Conservation (phyloP, 2,113 vertebrate species). For the Zosterops borbonicus region DNA sequence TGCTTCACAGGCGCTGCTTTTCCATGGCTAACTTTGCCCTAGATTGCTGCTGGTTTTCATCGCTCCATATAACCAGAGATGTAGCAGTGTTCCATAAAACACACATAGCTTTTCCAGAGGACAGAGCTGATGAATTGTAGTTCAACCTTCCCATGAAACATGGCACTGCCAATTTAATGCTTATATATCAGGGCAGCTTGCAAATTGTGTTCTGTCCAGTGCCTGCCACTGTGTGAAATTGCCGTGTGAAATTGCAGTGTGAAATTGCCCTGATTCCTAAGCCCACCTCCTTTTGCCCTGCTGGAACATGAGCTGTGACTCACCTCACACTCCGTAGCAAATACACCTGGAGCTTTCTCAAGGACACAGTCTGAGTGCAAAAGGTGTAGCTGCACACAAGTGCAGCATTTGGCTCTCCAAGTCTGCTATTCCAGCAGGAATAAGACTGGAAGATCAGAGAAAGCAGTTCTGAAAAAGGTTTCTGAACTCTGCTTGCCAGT, state of each 20-base stretch:
- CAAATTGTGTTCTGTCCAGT: background rate
- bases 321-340: rapidly evolving
- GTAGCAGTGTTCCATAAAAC: background rate
- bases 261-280: background rate
- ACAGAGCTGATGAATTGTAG: background rate
- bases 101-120: background rate
- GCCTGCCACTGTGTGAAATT: too few relatives aligned
- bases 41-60: background rate
- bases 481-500: background rate
- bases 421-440: background rate
- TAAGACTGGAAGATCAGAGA: rapidly evolving
- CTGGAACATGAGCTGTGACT: background rate
- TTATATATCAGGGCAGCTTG: background rate
- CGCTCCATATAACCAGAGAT: rapidly evolving
- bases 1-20: rapidly evolving
- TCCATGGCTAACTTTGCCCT: background rate
- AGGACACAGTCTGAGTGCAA: rapidly evolving
- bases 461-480: background rate
- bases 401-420: background rate
- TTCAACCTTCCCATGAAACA: background rate
- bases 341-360: background rate
- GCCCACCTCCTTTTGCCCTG: background rate
- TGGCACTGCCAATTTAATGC: rapidly evolving
- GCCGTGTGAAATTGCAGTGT: background rate
- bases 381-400: background rate